Base-by-base conservation (phyloP, 2,797 vertebrate species). In the Micrastur ruficollis region DNA sequence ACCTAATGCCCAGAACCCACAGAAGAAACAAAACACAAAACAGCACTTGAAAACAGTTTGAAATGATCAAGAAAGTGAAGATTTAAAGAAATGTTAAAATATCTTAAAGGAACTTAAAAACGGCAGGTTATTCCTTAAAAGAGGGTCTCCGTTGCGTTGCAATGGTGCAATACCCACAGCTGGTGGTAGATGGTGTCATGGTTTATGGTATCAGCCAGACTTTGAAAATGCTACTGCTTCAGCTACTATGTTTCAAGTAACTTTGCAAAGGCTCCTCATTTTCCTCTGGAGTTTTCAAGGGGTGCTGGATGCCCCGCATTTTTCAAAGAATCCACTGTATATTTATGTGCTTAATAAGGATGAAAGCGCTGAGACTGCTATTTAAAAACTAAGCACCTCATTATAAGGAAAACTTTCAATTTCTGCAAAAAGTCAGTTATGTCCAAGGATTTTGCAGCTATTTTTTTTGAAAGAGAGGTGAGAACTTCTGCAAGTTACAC, bases 151-250 rank as follows among this genome's bases (percentile, higher is more conserved):
- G 3, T 11, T 11, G 22, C 4, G 14, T 5, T 9, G 16, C 36
- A 32, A 5, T 1, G 20, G 19, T 56, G 89, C 76, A 94, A 62
- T 86, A 10, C 87, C 11, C 12, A 20, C 8, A 34, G 87, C 31
- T 21, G 72, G 50, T 96, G 16, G 81, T 42, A 97, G 97, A 78
- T 95, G 97, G 97, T 74, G 85, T 12, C 70, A 22, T 29, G 40
- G 95, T 13, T 92, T 66, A 68, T 4, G 38, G 7, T 7, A 95
- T 86, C 67, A 93, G 18, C 21, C 46, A 68, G 19, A 8, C 47
- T 21, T 40, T 20, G 20, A 31, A 63, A 85, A 59, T 0, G 8
- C n/a, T 25, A 12, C 56, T 32, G 32, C 42, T 55, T 36, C 75
- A 47, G 59, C n/a, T 50, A 25, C 38, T 40, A 1, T 4, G 49